phyloP scores from a whole-genome alignment of 2,797 vertebrate species.

The Sebastes nivosus region DNA sequence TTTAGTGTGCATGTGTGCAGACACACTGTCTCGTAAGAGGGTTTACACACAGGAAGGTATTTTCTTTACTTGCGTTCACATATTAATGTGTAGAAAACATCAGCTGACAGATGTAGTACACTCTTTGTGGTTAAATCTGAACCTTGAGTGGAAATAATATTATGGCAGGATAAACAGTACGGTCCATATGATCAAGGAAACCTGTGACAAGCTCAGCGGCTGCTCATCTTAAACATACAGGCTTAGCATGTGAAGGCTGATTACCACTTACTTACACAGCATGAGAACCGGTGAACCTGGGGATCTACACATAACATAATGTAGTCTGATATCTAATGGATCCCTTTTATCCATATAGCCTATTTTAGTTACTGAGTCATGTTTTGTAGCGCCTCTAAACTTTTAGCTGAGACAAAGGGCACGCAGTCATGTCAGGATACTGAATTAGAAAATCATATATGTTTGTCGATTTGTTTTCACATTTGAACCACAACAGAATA shows the following conservation, averaged over 20 bases:
- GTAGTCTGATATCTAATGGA: background rate
- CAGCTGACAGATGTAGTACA: background rate
- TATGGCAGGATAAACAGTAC: background rate
- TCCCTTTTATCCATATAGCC: background rate
- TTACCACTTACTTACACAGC: background rate
- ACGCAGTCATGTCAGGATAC: background rate
- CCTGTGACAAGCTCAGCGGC: background rate
- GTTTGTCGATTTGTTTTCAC: background rate
- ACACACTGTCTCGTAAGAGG: conserved; percentile 42
- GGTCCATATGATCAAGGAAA: background rate
- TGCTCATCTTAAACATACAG: background rate
- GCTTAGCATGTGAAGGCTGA: background rate
- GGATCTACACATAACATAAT: background rate
- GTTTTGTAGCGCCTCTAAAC: background rate
- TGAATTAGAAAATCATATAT: too few relatives aligned
- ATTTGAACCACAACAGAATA: background rate
- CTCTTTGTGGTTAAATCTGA: background rate
- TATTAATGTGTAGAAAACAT: background rate
- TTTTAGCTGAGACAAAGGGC: background rate
- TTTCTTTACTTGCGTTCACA: background rate
- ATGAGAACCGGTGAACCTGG: background rate
- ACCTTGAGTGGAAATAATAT: background rate
- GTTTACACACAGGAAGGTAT: conserved; percentile 1
- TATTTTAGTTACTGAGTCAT: background rate
- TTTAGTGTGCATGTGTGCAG: conserved; percentile 2